Evolutionary conservation across 1,140 invertebrate species (phyloP).

Genomic region (Drosophila pruinosa): DNA sequence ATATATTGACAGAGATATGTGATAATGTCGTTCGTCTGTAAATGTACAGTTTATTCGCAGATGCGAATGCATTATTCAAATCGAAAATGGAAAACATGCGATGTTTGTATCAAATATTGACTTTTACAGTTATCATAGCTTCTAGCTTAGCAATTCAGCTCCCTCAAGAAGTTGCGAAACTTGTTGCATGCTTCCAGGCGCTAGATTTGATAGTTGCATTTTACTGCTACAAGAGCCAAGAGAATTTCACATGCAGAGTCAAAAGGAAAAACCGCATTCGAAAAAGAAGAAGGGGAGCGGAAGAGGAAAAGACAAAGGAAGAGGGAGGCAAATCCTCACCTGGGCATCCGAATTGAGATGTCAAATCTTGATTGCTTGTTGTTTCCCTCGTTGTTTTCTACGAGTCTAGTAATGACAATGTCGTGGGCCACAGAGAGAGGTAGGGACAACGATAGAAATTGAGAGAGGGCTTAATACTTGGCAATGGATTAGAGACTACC

Average conservation of each 20-base stretch:
- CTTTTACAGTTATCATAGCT: too few species aligned
- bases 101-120: background rate
- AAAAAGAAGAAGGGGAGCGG: too few species aligned
- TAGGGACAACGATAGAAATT: background rate
- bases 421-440: background rate
- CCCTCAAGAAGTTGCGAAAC: background rate
- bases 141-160: too few species aligned
- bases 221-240: too few species aligned
- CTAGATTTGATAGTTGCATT: background rate
- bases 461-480: background rate
- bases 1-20: too few species aligned
- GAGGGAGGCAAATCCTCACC: too few species aligned
- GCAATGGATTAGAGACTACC: too few species aligned
- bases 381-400: background rate
- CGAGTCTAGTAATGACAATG: background rate
- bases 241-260: too few species aligned
- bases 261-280: too few species aligned
- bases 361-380: background rate
- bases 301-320: too few species aligned
- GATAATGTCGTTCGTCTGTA: too few species aligned
- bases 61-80: background rate
- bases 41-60: conserved; percentile 19
- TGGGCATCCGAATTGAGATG: too few species aligned
- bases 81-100: background rate
- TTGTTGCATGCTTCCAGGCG: conserved; percentile 8